These are phyloP conservation scores for Seriola quinqueradiata DNA, from an alignment of 2,113 vertebrate species.

Conservation along the genomic window DNA sequence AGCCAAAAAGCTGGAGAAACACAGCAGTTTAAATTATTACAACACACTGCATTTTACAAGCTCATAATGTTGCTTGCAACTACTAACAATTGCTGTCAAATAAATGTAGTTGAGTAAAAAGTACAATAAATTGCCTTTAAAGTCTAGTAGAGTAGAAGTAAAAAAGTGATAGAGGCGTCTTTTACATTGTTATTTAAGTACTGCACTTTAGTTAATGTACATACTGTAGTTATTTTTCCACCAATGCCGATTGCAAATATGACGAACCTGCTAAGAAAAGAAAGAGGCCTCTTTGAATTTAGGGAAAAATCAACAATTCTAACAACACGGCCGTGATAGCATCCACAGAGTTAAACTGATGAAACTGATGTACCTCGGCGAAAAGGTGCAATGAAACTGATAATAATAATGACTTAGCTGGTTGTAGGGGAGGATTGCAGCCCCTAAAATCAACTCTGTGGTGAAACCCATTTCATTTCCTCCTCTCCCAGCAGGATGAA, in stretches of 20 bases:
- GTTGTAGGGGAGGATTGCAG: slow-evolving; percentile 47
- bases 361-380: slow-evolving; percentile 42
- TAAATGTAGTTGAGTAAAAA: not conserved
- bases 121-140: not conserved
- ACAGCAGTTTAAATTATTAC: not conserved
- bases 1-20: not conserved
- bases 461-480: slow-evolving; percentile 77
- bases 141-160: no score
- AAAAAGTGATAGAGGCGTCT: not conserved
- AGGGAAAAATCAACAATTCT: not conserved
- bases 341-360: slow-evolving; percentile 43
- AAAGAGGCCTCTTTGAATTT: not conserved
- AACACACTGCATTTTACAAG: not conserved
- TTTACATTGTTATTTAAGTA: not conserved
- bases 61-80: no score
- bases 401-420: slow-evolving; percentile 68
- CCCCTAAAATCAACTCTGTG: slow-evolving; percentile 57
- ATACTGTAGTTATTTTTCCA: not conserved
- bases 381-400: slow-evolving; percentile 52
- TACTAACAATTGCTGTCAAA: not conserved
- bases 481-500: slow-evolving; percentile 66
- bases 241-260: not conserved
- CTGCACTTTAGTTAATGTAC: not conserved
- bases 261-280: not conserved
- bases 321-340: slow-evolving; percentile 23